These are phyloP conservation scores for Nannospalax galili DNA, from an alignment of 2,113 vertebrate species.

Conservation along the genomic window DNA sequence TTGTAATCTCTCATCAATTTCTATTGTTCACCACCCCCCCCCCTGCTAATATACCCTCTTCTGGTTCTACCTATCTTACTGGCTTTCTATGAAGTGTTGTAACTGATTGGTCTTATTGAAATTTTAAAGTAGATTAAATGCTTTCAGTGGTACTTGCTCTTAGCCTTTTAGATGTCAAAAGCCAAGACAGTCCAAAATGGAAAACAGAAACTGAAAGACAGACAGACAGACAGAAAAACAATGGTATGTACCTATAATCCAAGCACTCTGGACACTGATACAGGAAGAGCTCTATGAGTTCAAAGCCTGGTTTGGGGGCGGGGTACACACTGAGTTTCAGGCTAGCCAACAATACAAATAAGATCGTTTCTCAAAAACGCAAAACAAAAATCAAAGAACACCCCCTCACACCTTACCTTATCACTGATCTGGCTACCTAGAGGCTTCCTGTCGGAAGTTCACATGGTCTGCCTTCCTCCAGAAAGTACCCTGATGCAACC, in stretches of 20 bases:
- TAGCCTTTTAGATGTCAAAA: not conserved
- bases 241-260: too few species aligned
- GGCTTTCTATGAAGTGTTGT: constrained; percentile 1
- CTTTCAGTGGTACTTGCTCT: not conserved
- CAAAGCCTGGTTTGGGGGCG: not conserved
- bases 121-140: not conserved
- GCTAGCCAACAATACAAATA: not conserved
- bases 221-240: too few species aligned
- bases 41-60: not conserved
- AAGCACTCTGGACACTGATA: too few species aligned
- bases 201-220: not conserved
- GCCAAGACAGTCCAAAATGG: not conserved
- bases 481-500: not conserved
- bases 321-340: not conserved
- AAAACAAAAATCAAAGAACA: too few species aligned
- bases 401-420: too few species aligned
- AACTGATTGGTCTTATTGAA: not conserved
- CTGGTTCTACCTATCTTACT: not conserved
- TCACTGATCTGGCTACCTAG: not conserved
- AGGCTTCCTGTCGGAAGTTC: not conserved
- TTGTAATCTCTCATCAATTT: not conserved
- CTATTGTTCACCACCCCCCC: not conserved
- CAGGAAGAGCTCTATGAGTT: too few species aligned
- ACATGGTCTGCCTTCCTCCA: not conserved
- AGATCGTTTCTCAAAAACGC: not conserved